Evolutionary conservation across 35 echinoderm and acorn worm species (phyloP).

Genomic region (Apostichopus californicus): DNA sequence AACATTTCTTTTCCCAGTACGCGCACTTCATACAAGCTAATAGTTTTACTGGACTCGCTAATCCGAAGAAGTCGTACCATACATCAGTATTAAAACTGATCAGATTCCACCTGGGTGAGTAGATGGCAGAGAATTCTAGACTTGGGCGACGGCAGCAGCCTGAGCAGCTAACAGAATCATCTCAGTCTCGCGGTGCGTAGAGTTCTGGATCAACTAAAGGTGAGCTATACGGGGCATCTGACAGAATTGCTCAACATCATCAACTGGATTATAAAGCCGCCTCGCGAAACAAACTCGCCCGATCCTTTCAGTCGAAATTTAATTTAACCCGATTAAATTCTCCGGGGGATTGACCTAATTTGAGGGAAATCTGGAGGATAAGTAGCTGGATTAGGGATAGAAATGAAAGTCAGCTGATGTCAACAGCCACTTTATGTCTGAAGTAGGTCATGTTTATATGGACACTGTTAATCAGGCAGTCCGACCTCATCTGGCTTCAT

Average conservation of each 20-base stretch:
- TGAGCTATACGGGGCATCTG: not conserved
- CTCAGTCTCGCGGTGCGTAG: too few species aligned
- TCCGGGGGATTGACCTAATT: slow-evolving; percentile 20
- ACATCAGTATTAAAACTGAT: too few species aligned
- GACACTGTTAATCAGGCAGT: not conserved
- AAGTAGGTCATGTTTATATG: not conserved
- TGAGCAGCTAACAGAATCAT: too few species aligned
- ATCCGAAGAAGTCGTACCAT: too few species aligned
- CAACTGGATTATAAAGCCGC: not conserved
- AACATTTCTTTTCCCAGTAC: too few species aligned
- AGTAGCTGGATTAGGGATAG: slow-evolving; percentile 1
- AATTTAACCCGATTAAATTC: slow-evolving; percentile 37
- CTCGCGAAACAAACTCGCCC: not conserved
- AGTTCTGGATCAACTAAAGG: too few species aligned
- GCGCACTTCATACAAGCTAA: too few species aligned
- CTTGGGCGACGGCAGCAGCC: too few species aligned
- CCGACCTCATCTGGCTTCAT: not conserved
- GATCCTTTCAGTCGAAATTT: not conserved
- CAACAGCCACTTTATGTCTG: not conserved
- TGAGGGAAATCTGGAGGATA: not conserved
- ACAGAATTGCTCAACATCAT: not conserved
- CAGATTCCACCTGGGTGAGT: too few species aligned
- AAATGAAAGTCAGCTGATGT: not conserved
- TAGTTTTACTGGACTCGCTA: too few species aligned
- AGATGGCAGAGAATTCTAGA: too few species aligned